Evolutionary conservation across 1,140 invertebrate species (phyloP).

Genomic region (Megalonaias nervosa): DNA sequence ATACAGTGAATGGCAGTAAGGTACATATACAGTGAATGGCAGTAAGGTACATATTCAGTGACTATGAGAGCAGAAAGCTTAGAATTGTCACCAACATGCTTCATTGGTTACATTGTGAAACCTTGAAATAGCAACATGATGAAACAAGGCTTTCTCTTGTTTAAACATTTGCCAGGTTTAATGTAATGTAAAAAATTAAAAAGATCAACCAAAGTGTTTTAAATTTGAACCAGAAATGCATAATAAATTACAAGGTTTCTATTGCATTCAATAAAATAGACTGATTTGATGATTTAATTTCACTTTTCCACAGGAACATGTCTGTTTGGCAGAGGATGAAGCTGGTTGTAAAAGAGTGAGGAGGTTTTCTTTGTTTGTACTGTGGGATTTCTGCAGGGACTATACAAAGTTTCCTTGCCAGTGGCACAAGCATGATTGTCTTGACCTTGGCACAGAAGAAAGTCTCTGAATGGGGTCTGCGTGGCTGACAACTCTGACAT

Average conservation of each 20-base stretch:
- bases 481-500: constrained; percentile 23
- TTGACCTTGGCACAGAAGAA: constrained; percentile 66
- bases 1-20: too few relatives aligned
- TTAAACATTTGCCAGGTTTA: not conserved
- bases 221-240: not conserved
- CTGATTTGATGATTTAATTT: not conserved
- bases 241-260: not conserved
- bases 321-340: constrained; percentile 54
- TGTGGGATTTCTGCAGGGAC: constrained; percentile 61
- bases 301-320: constrained; percentile 44
- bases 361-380: constrained; percentile 63
- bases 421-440: constrained; percentile 67
- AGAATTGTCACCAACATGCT: too few relatives aligned
- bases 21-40: too few relatives aligned
- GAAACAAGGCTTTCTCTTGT: too few relatives aligned
- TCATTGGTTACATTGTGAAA: too few relatives aligned
- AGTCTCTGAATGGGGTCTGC: constrained; percentile 61
- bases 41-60: too few relatives aligned
- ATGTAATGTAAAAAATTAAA: not conserved
- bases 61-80: too few relatives aligned
- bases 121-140: too few relatives aligned
- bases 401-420: constrained; percentile 63
- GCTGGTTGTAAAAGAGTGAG: constrained; percentile 52
- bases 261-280: not conserved
- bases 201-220: not conserved